phyloP scores from a whole-genome alignment of 2,797 vertebrate genomes.

The Ataeniobius toweri region DNA sequence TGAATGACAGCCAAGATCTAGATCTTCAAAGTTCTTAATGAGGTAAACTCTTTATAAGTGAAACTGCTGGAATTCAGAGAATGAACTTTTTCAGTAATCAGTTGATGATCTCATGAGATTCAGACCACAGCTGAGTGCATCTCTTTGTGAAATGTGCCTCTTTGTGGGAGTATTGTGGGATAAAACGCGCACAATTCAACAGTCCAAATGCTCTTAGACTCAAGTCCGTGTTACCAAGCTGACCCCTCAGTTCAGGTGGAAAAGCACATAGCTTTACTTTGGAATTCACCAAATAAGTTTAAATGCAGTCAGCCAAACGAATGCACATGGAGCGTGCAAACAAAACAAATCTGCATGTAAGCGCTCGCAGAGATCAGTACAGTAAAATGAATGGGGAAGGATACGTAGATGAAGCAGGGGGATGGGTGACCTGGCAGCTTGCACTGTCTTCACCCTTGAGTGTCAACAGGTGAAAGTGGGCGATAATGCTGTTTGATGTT shows the following conservation, averaged over 20 bases:
- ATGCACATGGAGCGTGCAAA: constrained; percentile 19
- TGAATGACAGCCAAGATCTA: constrained; percentile 15
- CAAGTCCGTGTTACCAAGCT: constrained; percentile 6
- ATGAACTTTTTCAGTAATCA: constrained; percentile 54
- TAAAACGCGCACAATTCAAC: constrained; percentile 3
- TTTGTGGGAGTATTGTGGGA: constrained; percentile 61
- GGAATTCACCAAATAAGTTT: constrained; percentile 48
- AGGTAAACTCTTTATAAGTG: constrained; percentile 46
- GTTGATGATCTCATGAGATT: constrained; percentile 45
- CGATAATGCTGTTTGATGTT: constrained; percentile 91
- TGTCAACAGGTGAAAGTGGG: constrained; percentile 89
- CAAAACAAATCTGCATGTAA: constrained; percentile 29
- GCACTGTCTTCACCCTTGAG: constrained; percentile 74
- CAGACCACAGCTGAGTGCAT: constrained; percentile 25
- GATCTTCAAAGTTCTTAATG: constrained; percentile 39
- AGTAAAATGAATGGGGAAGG: neutral
- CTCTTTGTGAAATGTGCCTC: constrained; percentile 23
- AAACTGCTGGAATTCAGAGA: constrained; percentile 32
- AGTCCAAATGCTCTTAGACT: neutral
- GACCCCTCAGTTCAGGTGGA: constrained; percentile 63
- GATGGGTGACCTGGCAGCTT: constrained; percentile 39
- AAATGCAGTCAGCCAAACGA: constrained; percentile 22
- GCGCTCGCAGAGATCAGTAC: constrained; percentile 20
- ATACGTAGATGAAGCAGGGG: constrained; percentile 16
- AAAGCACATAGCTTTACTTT: constrained; percentile 33